A percentile compares a stretch with the other conserved stretches of the same genome.
Conservation (phyloP, 2,888 invertebrate genomes). For the Liodrosophila aerea region DNA sequence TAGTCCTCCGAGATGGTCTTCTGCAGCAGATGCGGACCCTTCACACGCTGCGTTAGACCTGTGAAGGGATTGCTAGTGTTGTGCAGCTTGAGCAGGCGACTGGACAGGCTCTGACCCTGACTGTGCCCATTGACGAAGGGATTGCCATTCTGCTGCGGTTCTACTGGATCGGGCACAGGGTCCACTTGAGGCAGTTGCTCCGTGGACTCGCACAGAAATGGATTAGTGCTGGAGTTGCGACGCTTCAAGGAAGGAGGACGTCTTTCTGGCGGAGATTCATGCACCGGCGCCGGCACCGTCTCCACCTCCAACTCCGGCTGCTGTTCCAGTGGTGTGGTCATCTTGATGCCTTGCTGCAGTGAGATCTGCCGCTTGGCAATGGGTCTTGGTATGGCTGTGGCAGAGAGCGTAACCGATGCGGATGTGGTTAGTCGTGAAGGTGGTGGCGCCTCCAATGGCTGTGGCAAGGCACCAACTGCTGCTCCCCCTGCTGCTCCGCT, state of each 20-base stretch:
- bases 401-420: constrained; percentile 55
- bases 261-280: constrained; percentile 11
- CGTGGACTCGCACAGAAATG: constrained; percentile 74
- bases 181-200: constrained; percentile 41
- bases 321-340: constrained; percentile 1
- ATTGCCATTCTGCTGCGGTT: constrained; percentile 53
- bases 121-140: constrained; percentile 54
- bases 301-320: neutral
- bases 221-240: constrained; percentile 80
- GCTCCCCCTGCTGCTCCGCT: constrained; percentile 8
- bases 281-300: constrained; percentile 4
- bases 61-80: constrained; percentile 76
- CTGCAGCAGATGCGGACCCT: constrained; percentile 80
- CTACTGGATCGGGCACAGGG: constrained; percentile 1
- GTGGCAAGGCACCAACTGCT: constrained; percentile 37
- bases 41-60: constrained; percentile 76
- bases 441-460: constrained; percentile 74
- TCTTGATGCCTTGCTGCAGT: constrained; percentile 66
- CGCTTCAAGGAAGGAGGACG: constrained; percentile 59
- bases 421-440: constrained; percentile 66
- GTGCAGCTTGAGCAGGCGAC: constrained; percentile 61
- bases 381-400: constrained; percentile 80
- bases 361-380: constrained; percentile 79
- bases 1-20: constrained; percentile 82
- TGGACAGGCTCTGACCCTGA: constrained; percentile 61